phyloP scores from a whole-genome alignment of 2,888 invertebrate species.

The Cheilosia scutellata region DNA sequence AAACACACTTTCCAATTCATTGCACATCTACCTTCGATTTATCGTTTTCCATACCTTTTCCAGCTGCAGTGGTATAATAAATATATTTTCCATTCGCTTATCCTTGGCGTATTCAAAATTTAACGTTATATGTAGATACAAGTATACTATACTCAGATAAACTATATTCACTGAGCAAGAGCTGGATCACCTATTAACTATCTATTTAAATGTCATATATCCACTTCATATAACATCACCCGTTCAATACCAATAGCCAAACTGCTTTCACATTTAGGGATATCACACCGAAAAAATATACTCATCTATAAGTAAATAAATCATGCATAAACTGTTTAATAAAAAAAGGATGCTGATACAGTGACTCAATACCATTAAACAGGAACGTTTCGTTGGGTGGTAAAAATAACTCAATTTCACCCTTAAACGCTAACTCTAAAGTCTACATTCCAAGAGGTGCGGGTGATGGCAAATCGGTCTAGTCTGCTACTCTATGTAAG shows the following conservation, averaged over 20 bases:
- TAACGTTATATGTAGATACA: not conserved
- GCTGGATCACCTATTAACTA: constrained; percentile 53
- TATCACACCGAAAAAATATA: not conserved
- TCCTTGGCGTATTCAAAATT: constrained; percentile 4
- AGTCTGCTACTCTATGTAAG: constrained; percentile 4
- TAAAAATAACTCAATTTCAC: constrained; percentile 31
- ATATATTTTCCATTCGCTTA: not conserved
- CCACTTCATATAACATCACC: constrained; percentile 18
- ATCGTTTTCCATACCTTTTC: constrained; percentile 16
- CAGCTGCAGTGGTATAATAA: not conserved
- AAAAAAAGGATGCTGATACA: constrained; percentile 2
- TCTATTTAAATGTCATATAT: constrained; percentile 32
- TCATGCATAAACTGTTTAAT: constrained; percentile 49
- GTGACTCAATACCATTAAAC: constrained; percentile 10
- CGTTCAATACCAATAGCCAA: constrained; percentile 1
- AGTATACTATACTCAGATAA: constrained; percentile 10
- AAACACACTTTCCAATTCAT: not conserved
- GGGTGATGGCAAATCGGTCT: constrained; percentile 20
- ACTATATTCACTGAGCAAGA: constrained; percentile 24
- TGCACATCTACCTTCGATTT: constrained; percentile 6
- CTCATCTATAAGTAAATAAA: constrained; percentile 24
- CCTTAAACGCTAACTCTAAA: not conserved
- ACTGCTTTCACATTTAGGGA: constrained; percentile 6
- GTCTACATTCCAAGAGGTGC: not conserved
- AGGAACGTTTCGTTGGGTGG: constrained; percentile 12